Conservation (phyloP, 2,797 vertebrate genomes). For the Chloroceryle inda region DNA sequence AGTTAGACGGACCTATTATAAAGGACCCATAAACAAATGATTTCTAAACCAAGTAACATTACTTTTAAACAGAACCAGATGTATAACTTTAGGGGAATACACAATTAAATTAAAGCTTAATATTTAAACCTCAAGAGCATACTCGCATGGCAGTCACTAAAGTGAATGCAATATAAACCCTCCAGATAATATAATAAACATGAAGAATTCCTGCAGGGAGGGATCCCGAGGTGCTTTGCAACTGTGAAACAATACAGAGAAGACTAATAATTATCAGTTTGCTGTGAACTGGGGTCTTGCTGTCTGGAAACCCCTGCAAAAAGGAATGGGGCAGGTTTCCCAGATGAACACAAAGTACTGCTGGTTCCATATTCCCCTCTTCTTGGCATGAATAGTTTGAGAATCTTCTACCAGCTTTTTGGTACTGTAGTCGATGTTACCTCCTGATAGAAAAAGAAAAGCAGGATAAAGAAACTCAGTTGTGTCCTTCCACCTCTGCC, state of each 20-base stretch:
- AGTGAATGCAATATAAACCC: not conserved
- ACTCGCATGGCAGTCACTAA: not conserved
- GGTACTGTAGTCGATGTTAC: not conserved
- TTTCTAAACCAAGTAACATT: not conserved
- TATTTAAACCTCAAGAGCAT: conserved; percentile 3
- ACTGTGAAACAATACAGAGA: conserved; percentile 23
- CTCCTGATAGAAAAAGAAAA: not conserved
- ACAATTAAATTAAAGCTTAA: conserved; percentile 32
- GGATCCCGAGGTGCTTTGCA: conserved; percentile 24
- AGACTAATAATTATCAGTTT: conserved; percentile 10
- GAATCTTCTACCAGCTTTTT: not conserved
- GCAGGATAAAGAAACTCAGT: not conserved
- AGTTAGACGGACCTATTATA: not conserved
- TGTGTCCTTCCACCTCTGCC: not conserved
- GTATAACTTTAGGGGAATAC: not conserved
- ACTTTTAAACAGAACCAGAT: conserved; percentile 36
- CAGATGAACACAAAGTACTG: not conserved
- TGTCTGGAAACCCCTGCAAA: conserved; percentile 5
- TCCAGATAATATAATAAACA: conserved; percentile 8
- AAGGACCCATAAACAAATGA: not conserved
- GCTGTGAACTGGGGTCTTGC: not conserved
- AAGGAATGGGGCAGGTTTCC: not conserved
- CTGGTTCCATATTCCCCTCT: not conserved
- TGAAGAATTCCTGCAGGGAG: not conserved
- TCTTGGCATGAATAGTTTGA: not conserved